Base-by-base conservation (phyloP, 2,797 vertebrate genomes). In the Etheostoma nigrum region DNA sequence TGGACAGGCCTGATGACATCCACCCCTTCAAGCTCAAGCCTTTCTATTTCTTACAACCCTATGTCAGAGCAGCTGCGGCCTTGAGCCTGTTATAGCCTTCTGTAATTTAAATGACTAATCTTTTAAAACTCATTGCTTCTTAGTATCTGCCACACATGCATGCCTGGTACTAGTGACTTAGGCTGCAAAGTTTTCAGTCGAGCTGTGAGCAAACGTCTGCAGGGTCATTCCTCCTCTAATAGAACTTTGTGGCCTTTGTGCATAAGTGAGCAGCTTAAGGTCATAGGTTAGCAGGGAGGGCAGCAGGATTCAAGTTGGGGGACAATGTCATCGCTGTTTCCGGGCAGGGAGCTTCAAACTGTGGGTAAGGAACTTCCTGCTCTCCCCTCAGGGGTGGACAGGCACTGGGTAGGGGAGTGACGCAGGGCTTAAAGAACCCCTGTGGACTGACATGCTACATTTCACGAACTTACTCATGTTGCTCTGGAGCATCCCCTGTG, bases 381-480 rank as follows among this genome's bases (percentile, higher is more conserved):
- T 54, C 48, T 79, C 21, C 67, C 80, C 65, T 48, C 7, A 16
- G 76, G 70, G 59, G 36, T 10, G 45, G 74, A 77, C 58, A 61
- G 65, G 48, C 82, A 47, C 68, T 84, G 76, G 72, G 70, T 74
- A 76, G 76, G 63, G 64, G 83, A 76, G 74, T 92, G 92, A 92
- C 65, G 65, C 89, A 89, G 82, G 84, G 78, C 79, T 83, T 72
- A 74, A 63, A 67, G 77, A 76, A 6, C 58, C 80, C 72, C 66
- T 9, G 40, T 25, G 21, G 82, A 76, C 21, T 1, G 7, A 61
- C 69, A 79, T 69, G 44, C 75, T 83, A 84, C 85, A 75, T 85
- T 83, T 88, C 84, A 82, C 15, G 15, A 61, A 82, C 75, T 92
- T 89, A 91, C 82, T 93, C 92, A 92, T 62, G 66, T 67, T 82